phyloP scores from a whole-genome alignment of 2,888 invertebrate genomes.

The Lypha dubia region DNA sequence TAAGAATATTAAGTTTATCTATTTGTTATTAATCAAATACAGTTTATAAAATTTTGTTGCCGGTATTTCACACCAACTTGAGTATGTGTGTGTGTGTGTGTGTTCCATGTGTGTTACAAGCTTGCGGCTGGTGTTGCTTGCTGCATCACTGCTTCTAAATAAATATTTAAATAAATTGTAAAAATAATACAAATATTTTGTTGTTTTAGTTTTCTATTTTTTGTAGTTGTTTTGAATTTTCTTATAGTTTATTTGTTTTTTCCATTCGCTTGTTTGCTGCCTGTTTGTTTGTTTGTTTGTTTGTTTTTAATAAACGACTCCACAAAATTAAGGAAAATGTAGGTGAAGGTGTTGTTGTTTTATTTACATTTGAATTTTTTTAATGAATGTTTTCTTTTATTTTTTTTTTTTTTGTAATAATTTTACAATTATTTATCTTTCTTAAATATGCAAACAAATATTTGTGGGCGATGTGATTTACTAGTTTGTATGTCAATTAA shows the following conservation, averaged over 20 bases:
- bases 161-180: conserved; percentile 59
- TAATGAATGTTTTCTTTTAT: conserved; percentile 20
- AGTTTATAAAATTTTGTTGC: conserved; percentile 17
- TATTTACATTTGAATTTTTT: conserved; percentile 56
- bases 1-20: not conserved
- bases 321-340: conserved; percentile 53
- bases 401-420: conserved; percentile 1
- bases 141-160: conserved; percentile 68
- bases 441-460: conserved; percentile 22
- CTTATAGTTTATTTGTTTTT: conserved; percentile 19
- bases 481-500: conserved; percentile 17
- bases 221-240: not conserved
- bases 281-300: conserved; percentile 21
- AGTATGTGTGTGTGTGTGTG: not conserved
- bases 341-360: conserved; percentile 70
- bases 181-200: no score
- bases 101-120: conserved; percentile 17
- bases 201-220: conserved; percentile 3
- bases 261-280: not conserved
- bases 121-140: conserved; percentile 34
- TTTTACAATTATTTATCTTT: conserved; percentile 39
- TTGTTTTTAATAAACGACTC: conserved; percentile 20
- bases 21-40: conserved; percentile 13
- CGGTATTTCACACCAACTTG: conserved; percentile 13
- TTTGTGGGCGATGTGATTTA: conserved; percentile 51